Evolutionary conservation across 2,797 vertebrate species (phyloP).

Genomic region (Harpagifer antarcticus): DNA sequence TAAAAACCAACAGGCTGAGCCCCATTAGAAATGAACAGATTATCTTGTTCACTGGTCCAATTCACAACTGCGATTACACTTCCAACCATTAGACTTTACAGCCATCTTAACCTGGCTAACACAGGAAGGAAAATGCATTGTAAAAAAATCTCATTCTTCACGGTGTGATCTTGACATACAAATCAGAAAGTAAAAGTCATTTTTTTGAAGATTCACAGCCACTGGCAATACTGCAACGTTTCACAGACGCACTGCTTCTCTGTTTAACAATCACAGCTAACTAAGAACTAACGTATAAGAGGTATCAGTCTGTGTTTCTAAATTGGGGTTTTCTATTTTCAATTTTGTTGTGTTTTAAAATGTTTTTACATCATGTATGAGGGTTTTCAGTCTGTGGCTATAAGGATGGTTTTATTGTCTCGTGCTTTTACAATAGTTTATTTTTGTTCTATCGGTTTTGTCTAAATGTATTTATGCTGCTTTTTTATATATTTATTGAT

Average conservation of each 20-base stretch:
- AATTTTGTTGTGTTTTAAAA: too few species aligned
- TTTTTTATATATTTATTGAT: too few species aligned
- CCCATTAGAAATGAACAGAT: constrained; percentile 79
- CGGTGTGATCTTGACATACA: constrained; percentile 47
- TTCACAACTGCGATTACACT: constrained; percentile 81
- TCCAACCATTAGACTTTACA: constrained; percentile 79
- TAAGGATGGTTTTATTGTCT: too few species aligned
- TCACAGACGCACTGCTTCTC: not conserved
- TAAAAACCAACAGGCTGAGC: constrained; percentile 73
- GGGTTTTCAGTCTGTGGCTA: too few species aligned
- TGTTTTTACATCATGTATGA: too few species aligned
- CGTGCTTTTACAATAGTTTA: too few species aligned
- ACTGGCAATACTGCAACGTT: not conserved
- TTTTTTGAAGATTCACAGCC: not conserved
- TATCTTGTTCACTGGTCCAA: constrained; percentile 84
- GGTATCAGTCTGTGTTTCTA: too few species aligned
- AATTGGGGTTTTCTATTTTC: too few species aligned
- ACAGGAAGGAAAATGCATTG: constrained; percentile 47
- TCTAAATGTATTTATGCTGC: too few species aligned
- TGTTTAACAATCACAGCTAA: not conserved
- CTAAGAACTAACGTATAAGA: not conserved
- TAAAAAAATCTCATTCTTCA: constrained; percentile 64
- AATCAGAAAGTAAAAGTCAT: constrained; percentile 4
- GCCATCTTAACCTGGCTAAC: constrained; percentile 72
- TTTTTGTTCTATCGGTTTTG: too few species aligned